Evolutionary conservation across 2,797 vertebrate genomes (phyloP).

Genomic region (Oreonectes daqikongensis): DNA sequence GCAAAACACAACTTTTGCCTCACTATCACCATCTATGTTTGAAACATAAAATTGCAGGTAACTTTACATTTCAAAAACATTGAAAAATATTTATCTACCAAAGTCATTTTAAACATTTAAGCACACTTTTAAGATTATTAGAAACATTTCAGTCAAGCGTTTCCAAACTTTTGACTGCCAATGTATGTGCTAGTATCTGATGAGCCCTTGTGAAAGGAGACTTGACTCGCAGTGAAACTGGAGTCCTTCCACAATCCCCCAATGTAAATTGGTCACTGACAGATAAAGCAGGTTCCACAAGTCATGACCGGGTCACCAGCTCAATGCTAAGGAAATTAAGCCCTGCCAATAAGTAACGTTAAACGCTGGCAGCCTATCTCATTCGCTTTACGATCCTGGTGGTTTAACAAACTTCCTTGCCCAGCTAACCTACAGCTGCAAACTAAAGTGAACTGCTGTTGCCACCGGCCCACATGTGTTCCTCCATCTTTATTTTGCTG

Average conservation of each 20-base stretch:
- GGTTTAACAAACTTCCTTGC: background rate
- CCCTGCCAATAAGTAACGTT: constrained; percentile 40
- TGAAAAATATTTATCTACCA: too few species aligned
- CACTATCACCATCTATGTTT: too few species aligned
- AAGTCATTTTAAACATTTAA: too few species aligned
- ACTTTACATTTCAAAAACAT: too few species aligned
- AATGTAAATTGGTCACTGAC: constrained; percentile 61
- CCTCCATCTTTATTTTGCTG: background rate
- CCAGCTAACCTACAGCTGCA: constrained; percentile 4
- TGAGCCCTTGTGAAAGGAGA: constrained; percentile 57
- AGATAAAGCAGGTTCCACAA: constrained; percentile 52
- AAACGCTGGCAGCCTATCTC: constrained; percentile 28
- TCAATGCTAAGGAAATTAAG: constrained; percentile 51
- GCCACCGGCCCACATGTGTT: background rate
- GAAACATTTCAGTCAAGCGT: too few species aligned
- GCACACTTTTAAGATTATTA: too few species aligned
- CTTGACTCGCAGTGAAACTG: constrained; percentile 61
- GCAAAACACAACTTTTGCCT: too few species aligned
- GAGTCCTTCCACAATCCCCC: constrained; percentile 55
- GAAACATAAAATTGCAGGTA: too few species aligned
- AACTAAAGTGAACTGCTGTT: background rate
- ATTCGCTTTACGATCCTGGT: background rate
- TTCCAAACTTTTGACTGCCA: background rate
- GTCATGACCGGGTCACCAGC: constrained; percentile 55
- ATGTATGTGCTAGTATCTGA: constrained; percentile 49